Evolutionary conservation across 2,888 invertebrate genomes (phyloP).

Genomic region (Pimpla rufipes): DNA sequence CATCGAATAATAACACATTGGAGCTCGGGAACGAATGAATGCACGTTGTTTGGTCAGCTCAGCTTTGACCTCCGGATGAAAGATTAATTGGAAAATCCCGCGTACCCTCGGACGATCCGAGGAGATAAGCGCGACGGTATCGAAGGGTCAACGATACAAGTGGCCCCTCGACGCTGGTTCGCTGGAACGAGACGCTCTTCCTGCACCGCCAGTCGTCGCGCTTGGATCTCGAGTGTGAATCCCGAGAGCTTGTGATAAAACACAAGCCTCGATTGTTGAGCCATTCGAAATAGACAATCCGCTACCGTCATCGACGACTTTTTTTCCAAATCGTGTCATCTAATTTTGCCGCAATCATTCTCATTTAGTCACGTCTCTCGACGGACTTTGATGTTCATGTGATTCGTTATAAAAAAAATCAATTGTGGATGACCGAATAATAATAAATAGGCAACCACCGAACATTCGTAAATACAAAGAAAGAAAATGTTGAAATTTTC

Average conservation of each 20-base stretch:
- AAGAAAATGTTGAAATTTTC: too few species aligned
- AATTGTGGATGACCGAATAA: too few species aligned
- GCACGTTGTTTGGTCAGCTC: conserved; percentile 1
- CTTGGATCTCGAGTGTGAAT: conserved; percentile 1
- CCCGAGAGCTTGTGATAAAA: neutral
- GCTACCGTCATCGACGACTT: too few species aligned
- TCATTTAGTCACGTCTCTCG: too few species aligned
- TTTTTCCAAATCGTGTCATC: too few species aligned
- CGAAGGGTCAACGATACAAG: conserved; percentile 66
- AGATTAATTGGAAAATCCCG: conserved; percentile 64
- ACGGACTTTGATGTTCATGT: too few species aligned
- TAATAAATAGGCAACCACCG: too few species aligned
- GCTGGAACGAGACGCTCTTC: conserved; percentile 49
- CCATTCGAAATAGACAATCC: conserved; percentile 16
- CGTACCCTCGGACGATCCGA: conserved; percentile 59
- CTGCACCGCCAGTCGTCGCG: neutral
- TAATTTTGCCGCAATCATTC: too few species aligned
- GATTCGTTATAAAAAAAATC: too few species aligned
- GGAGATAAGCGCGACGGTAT: conserved; percentile 62
- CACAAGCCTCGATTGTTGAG: too few species aligned
- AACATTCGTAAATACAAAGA: too few species aligned
- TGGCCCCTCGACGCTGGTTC: conserved; percentile 46
- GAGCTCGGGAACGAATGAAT: neutral
- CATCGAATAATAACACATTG: neutral
- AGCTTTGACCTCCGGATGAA: conserved; percentile 62